Evolutionary conservation across 2,888 invertebrate species (phyloP), one percentile per base, ranked within the genome.

Genomic region (Ypsolopha scabrella): DNA sequence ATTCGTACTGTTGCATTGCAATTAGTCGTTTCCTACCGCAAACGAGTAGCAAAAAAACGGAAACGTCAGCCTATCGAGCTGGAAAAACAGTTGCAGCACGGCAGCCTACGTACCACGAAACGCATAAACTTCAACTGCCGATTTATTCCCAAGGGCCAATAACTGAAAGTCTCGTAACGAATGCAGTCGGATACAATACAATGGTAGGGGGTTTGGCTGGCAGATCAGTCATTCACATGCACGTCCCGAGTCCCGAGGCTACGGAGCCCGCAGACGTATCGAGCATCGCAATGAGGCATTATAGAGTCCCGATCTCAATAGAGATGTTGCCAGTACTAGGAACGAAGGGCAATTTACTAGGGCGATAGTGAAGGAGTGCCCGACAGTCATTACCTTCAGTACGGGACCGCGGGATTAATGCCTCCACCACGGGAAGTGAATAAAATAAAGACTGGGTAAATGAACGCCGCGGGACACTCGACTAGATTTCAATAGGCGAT

Each of bases 251-350:
- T 71, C 76, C 76, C 63, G 62, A 61, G 76, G 75, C 76, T 60
- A 69, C 67, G 70, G 65, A 62, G 59, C 54, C 53, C 54, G 57
- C 64, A 67, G 68, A 72, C 71, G 67, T 73, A 75, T 72, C 75
- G 68, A 54, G 68, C 70, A 75, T 75, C 71, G 69, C 67, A 71
- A 72, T 67, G 67, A 69, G 59, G 68, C 67, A 70, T 75, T 71
- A 72, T 65, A 66, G 64, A 68, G 64, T 58, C 60, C 59, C 66
- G 70, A 72, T 72, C 60, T 67, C 70, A 72, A 76, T 75, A 70
- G 72, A 76, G 76, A 73, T 70, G 74, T 75, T 69, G 57, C 53
- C 52, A 54, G 52, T 55, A 51, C 53, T 52, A 52, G 52, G 51
- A 54, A 53, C 55, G 52, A 52, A 46, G 34, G 58, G 64, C 66